Percentiles rank a stretch among this genome's conserved stretches.
These are phyloP conservation scores for Pholis gunnellus DNA, from an alignment of 2,113 vertebrate genomes.

Conservation along the genomic window DNA sequence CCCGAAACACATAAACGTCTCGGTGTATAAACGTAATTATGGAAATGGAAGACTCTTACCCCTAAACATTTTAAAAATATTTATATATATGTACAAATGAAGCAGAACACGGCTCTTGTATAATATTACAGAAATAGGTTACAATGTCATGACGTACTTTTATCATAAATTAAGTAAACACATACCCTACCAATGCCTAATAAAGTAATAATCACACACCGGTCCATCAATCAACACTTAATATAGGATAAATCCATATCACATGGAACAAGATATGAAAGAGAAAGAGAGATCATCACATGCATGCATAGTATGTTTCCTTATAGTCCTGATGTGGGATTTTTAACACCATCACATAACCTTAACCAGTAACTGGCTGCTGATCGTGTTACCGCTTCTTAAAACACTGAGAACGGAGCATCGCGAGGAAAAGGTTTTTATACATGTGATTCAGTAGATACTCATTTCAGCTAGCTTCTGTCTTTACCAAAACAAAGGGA, in stretches of 20 bases:
- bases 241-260: slow-evolving; percentile 58
- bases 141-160: slow-evolving; percentile 19
- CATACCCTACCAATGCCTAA: slow-evolving; percentile 46
- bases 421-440: neutral
- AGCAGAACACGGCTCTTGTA: slow-evolving; percentile 32
- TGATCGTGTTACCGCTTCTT: neutral
- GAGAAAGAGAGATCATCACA: slow-evolving; percentile 57
- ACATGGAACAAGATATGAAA: slow-evolving; percentile 66
- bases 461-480: neutral
- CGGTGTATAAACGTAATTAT: slow-evolving; percentile 20
- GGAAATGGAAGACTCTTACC: slow-evolving; percentile 72
- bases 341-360: slow-evolving; percentile 37
- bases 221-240: slow-evolving; percentile 56
- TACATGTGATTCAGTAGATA: neutral
- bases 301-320: slow-evolving; percentile 74
- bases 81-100: slow-evolving; percentile 69
- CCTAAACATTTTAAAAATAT: slow-evolving; percentile 51
- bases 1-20: slow-evolving; percentile 10
- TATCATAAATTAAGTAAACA: slow-evolving; percentile 46
- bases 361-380: neutral
- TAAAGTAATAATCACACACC: slow-evolving; percentile 51
- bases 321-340: slow-evolving; percentile 42
- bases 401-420: slow-evolving; percentile 6
- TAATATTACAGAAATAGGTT: slow-evolving; percentile 36
- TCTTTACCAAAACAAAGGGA: neutral